Base-by-base conservation (phyloP, 2,113 vertebrate genomes). In the Struthio camelus region DNA sequence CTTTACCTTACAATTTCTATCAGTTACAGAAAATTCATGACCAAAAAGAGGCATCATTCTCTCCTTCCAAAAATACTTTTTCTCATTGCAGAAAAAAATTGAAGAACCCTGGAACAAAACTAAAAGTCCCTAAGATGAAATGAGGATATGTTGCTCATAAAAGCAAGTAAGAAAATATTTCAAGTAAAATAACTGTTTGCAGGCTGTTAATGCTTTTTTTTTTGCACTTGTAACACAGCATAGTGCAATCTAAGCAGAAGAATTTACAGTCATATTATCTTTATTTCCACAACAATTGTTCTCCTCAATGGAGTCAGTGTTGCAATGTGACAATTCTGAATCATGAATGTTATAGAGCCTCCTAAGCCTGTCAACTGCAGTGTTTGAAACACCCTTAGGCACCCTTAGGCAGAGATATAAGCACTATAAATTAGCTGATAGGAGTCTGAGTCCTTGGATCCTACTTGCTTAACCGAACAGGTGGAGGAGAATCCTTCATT, bases 401-500 rank as follows among this genome's bases (percentile, higher is more conserved):
- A 75, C 24, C 9, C 25, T 46, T n/a, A n/a, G 73, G 17, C 44
- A 50, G 18, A 79, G 22, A 79, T 24, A 48, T 7, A 80, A 66
- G 10, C 27, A 40, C 25, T 85, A 16, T 61, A 87, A 89, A 62
- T 61, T 53, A 80, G 50, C 54, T 86, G 59, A 78, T 25, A 51
- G 46, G 10, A 64, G 67, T 23, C 24, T 20, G 28, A 88, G 22
- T 61, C 61, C 65, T 92, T 59, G 27, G 46, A 59, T 80, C 32
- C 12, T 77, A 27, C 64, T 77, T 80, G 40, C 40, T 86, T 64
- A 75, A 56, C 54, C 32, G 54, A 59, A 44, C 36, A 59, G 2
- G 1, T 28, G 32, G 54, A 62, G 32, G 54, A 62, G 24, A 87
- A 9, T 11, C 54, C 0, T 0, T 14, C 48, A 66, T 64, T 25